phyloP scores from a whole-genome alignment of 2,888 invertebrate species.

The Noctua pronuba region DNA sequence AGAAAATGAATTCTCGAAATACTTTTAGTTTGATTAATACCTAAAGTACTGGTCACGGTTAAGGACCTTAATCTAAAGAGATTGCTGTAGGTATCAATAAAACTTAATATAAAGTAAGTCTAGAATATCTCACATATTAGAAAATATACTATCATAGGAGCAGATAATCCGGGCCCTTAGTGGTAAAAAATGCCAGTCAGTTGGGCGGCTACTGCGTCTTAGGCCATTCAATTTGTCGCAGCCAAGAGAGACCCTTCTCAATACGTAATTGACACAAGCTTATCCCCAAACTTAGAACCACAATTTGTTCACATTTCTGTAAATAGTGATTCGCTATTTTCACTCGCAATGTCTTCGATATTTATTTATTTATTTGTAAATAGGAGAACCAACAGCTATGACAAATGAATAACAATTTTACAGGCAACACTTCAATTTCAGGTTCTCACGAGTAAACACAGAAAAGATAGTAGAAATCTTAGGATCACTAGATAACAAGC shows the following conservation, averaged over 20 bases:
- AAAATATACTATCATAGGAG: slow-evolving; percentile 77
- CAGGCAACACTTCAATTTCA: too few species aligned
- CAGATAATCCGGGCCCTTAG: slow-evolving; percentile 80
- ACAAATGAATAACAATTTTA: too few species aligned
- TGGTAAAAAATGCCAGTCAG: slow-evolving; percentile 86
- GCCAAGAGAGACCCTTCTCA: slow-evolving; percentile 85
- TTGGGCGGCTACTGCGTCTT: slow-evolving; percentile 75
- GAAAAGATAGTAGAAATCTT: too few species aligned
- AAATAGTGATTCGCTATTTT: slow-evolving; percentile 79
- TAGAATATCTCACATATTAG: slow-evolving; percentile 60
- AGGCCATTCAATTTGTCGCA: slow-evolving; percentile 87
- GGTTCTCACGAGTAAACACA: too few species aligned
- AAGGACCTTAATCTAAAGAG: slow-evolving; percentile 30
- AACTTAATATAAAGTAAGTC: slow-evolving; percentile 50
- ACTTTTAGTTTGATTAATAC: slow-evolving; percentile 41
- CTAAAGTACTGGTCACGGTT: background rate
- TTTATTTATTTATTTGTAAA: too few species aligned
- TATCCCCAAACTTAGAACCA: slow-evolving; percentile 85
- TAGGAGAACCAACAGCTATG: too few species aligned
- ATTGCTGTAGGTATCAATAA: slow-evolving; percentile 50
- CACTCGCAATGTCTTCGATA: slow-evolving; percentile 63
- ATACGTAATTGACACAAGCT: slow-evolving; percentile 88
- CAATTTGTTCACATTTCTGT: slow-evolving; percentile 85
- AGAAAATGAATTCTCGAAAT: slow-evolving; percentile 39
- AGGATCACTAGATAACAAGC: too few species aligned